Evolutionary conservation across 2,797 vertebrate species (phyloP), one percentile per base, ranked within the genome.

Genomic region (Euphonia xanthogaster): DNA sequence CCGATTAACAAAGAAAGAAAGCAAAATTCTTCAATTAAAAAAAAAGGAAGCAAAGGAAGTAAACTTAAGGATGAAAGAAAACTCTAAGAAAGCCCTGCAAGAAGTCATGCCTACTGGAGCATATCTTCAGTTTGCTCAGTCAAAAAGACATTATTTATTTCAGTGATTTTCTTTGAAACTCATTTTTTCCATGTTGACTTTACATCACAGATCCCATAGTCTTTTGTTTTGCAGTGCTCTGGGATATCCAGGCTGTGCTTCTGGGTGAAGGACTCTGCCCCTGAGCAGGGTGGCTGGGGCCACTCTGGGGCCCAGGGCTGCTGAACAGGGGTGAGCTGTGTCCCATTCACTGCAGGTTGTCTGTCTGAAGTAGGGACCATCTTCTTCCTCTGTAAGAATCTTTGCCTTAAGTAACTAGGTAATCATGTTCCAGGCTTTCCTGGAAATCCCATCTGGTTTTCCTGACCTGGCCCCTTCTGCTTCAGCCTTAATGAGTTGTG

Each of bases 61-160:
- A 78, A 75, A 22, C 5, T 53, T 40, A 58, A 60, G 11, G 68
- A 30, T n/a, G 20, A 79, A 72, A 39, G 22, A 58, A 76, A 76
- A 21, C 48, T 31, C 1, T 51, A 13, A 85, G 33, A 48, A 35
- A 42, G 10, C 25, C 18, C 12, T 48, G 14, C 33, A 73, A 70
- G 44, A 58, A 88, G 31, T 76, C 24, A 7, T 70, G 25, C 44
- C 44, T 58, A 21, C 28, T 58, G 28, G n/a, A 79, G 14, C n/a
- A 15, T 51, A 82, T 79, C 35, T 58, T 16, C 23, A 51, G n/a
- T 78, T 94, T 82, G 14, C 40, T 74, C 58, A n/a, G 6, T n/a
- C 16, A 40, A 54, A 87, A 79, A 50, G 9, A 17, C 35, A 14
- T 55, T 54, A n/a, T 72, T 77, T 87, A 55, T 85, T 92, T 89